Base-by-base conservation (phyloP, 2,888 invertebrate genomes). In the Seira musarum region DNA sequence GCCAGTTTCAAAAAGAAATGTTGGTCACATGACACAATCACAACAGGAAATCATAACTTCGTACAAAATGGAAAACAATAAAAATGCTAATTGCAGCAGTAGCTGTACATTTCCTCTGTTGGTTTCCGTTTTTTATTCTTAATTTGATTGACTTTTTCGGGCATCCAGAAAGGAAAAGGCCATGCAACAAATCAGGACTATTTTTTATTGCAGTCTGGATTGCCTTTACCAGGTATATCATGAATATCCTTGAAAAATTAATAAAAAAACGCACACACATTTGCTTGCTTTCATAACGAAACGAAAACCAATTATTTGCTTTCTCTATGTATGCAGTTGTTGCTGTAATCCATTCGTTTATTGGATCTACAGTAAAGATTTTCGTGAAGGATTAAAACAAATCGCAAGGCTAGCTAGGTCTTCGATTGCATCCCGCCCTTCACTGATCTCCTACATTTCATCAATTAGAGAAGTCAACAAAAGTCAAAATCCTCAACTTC, bases 31-130 rank as follows among this genome's bases (percentile, higher is more conserved):
- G 35, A 70, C 70, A 2, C 15, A 22, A 1, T 15, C 19, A 6
- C 77, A 77, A 66, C 30, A 65, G 35, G 70, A 77, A 30, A 22
- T 25, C n/a, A 19, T 77, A n/a, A 6, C 46, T 77, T 5, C 63
- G 64, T 17, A 21, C 63, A 1, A 77, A 77, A 21, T 77, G 77
- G 77, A 77, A 77, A 65, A 77, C 77, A 2, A 70, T 77, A 1
- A 77, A 77, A 35, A 77, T 77, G 77, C 46, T 77, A 8, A 77
- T 77, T 24, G 77, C 70, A 6, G 65, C 77, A 19, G 77, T 77
- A 0, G 70, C 57, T 13, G 70, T 77, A 24, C 70, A 70, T 24
- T 53, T 77, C n/a, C 22, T 69, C 2, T 77, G 77, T 24, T 77
- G 77, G 77, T 64, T 77, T 53, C 77, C 77, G 15, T 77, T 77